Evolutionary conservation across 53 echinoderm and acorn worm genomes (phyloP).

Genomic region (Holothuria leucospilota): DNA sequence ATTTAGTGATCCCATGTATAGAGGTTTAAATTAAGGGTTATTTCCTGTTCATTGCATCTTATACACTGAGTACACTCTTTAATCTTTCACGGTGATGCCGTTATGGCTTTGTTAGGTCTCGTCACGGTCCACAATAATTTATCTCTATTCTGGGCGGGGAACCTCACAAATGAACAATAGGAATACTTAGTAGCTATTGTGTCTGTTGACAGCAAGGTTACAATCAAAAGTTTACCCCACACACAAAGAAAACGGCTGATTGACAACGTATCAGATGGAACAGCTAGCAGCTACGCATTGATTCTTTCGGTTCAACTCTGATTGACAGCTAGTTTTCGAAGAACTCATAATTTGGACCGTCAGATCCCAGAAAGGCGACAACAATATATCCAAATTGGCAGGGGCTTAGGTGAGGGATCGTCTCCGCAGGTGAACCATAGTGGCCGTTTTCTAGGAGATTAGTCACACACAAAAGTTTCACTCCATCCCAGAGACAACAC

Average conservation of each 20-base stretch:
- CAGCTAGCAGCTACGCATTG: background rate
- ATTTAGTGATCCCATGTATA: no score
- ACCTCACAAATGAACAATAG: background rate
- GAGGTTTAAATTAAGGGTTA: no score
- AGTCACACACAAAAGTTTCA: conserved; percentile 10
- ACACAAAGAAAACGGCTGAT: conserved; percentile 29
- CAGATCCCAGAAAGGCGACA: background rate
- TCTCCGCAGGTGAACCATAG: conserved; percentile 36
- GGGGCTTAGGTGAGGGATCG: background rate
- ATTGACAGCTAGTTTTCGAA: background rate
- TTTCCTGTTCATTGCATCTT: no score
- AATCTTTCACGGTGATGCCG: no score
- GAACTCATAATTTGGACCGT: background rate
- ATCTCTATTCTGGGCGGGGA: conserved; percentile 25
- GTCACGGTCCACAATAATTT: conserved; percentile 10
- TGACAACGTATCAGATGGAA: conserved; percentile 19
- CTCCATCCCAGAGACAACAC: background rate
- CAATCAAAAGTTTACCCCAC: background rate
- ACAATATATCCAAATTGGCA: conserved; percentile 29
- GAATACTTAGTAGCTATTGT: conserved; percentile 30
- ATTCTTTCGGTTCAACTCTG: conserved; percentile 1
- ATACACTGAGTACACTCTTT: no score
- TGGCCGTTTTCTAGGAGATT: conserved; percentile 31
- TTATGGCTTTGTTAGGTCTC: conserved; percentile 11
- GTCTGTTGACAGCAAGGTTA: conserved; percentile 4